These are phyloP conservation scores for Alloplasta piceator DNA, from an alignment of 2,888 invertebrate genomes.

Conservation along the genomic window DNA sequence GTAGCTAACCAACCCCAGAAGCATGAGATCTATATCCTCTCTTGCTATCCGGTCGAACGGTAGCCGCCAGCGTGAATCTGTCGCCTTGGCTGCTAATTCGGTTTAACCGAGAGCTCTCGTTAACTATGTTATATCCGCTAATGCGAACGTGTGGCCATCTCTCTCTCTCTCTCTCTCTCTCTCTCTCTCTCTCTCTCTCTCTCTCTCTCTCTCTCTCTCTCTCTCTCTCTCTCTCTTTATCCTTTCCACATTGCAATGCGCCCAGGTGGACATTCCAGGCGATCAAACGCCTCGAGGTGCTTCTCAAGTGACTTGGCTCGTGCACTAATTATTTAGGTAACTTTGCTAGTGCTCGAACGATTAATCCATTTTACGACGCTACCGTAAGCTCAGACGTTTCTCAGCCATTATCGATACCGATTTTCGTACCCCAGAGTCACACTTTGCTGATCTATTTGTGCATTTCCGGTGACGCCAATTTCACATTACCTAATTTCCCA, in stretches of 20 bases:
- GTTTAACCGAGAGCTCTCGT: conserved; percentile 80
- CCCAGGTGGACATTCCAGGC: conserved; percentile 30
- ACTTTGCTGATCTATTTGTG: no score
- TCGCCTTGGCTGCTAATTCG: conserved; percentile 71
- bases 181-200: conserved; percentile 71
- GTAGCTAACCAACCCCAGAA: conserved; percentile 3
- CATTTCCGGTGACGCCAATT: no score
- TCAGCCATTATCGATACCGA: no score
- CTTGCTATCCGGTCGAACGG: conserved; percentile 43
- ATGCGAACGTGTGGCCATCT: conserved; percentile 78
- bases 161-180: conserved; percentile 72
- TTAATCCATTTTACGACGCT: conserved; percentile 59
- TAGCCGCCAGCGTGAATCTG: conserved; percentile 57
- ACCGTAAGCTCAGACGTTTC: neutral
- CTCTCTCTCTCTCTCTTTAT: conserved; percentile 68
- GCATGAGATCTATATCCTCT: conserved; percentile 43
- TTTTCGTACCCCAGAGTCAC: no score
- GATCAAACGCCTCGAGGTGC: conserved; percentile 50
- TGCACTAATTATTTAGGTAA: conserved; percentile 36
- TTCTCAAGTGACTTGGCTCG: conserved; percentile 57
- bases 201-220: conserved; percentile 71
- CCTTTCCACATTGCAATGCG: conserved; percentile 13
- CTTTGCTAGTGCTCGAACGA: conserved; percentile 13
- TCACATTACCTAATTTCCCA: no score
- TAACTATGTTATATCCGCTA: conserved; percentile 79